Evolutionary conservation across 2,888 invertebrate species (phyloP), one percentile per base, ranked within the genome.

Genomic region (Monopis laevigella): DNA sequence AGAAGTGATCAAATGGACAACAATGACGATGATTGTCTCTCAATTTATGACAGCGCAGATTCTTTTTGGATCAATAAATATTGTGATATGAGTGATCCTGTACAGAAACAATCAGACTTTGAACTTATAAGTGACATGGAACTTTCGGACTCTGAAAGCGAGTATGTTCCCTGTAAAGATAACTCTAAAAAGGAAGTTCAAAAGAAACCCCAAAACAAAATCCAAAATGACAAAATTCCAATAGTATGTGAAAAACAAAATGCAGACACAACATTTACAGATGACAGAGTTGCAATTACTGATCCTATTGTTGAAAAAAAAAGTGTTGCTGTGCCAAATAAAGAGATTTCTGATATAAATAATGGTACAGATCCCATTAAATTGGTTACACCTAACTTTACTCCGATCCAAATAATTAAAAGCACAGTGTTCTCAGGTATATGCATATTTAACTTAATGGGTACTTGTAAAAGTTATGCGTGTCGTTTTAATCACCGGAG

Each of bases 1-100:
- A 16, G 17, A 34, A 17, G 12, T n/a, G 17, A 16, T 34, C n/a
- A 14, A 34, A 14, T 2, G 2, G 34, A 34, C 14, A 19, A 40
- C 8, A 32, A 38, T 24, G 39, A 42, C 16, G 44, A 41, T 39
- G 44, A 44, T 18, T 24, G 27, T 13, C 12, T 44, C 8, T 78
- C 78, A 7, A 40, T 80, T 2, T 78, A 52, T 45, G 77, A 77
- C 10, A 75, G 72, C 5, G 32, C 11, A 16, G 16, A 14, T 17
- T 17, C 3, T 14, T n/a, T 14, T 17, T 32, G 12, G 32, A 17
- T 17, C 7, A 10, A 32, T 17, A 14, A 30, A 30, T 12, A 3
- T n/a, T n/a, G n/a, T n/a, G n/a, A n/a, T n/a, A n/a, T n/a, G n/a
- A n/a, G n/a, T n/a, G n/a, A n/a, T n/a, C n/a, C n/a, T n/a, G n/a